Evolutionary conservation across 2,888 invertebrate species (phyloP), one percentile per base, ranked within the genome.

Genomic region (Troilus luridus): DNA sequence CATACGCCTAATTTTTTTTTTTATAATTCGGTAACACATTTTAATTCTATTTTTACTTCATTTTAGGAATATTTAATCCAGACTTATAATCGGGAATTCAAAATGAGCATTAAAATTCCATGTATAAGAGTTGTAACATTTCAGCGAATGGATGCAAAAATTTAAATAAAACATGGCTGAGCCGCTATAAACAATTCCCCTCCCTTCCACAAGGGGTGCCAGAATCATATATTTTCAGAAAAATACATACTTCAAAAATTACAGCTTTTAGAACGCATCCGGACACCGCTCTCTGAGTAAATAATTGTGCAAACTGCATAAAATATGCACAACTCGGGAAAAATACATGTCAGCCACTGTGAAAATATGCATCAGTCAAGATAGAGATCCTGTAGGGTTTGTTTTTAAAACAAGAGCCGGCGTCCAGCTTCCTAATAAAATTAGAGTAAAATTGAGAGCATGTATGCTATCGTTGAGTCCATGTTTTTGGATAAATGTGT

Each of bases 281-380:
- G 72, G 72, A 77, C 72, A 77, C 72, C 17, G 41, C 17, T 19
- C 17, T 27, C 12, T n/a, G 85, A 56, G 85, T 85, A 85, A 85
- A 85, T 85, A 85, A 85, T 85, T 85, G 85, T 85, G 85, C 85
- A 85, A 85, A 85, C 54, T 85, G 85, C 85, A 85, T 85, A 54
- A 85, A 85, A 85, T 85, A 85, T 85, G 85, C 85, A 85, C 56
- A 21, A 56, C 85, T 12, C 85, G 54, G 85, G 85, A 58, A 85
- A 85, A 56, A 85, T 85, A 85, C 85, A 85, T n/a, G 85, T 85
- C 85, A 85, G 85, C n/a, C 56, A n/a, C 11, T 56, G 56, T 54
- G 85, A 41, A 85, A 85, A 85, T 85, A 58, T 85, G 85, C 85
- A 85, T 85, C 85, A 56, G 85, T 85, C 85, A 85, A 85, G 85